Percentiles rank a stretch among this genome's conserved stretches.
Conservation (phyloP, 2,888 invertebrate species). For the Pammene fasciana region DNA sequence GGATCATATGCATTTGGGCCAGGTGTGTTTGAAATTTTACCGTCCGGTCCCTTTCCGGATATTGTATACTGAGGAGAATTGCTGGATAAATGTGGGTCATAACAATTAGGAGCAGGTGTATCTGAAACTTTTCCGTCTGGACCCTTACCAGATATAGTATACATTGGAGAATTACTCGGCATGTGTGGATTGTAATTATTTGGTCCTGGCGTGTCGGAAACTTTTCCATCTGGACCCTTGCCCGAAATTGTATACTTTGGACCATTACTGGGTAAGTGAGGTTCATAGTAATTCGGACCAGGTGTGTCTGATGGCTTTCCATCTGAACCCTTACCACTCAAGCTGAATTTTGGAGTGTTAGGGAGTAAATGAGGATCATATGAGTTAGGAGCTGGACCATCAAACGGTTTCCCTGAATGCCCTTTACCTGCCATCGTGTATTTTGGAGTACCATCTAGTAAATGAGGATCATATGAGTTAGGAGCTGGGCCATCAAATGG, state of each 20-base stretch:
- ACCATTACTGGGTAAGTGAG: slow-evolving; percentile 76
- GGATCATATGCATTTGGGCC: slow-evolving; percentile 84
- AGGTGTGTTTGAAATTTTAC: slow-evolving; percentile 78
- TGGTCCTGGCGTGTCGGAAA: slow-evolving; percentile 81
- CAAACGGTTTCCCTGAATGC: slow-evolving; percentile 71
- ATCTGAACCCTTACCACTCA: slow-evolving; percentile 84
- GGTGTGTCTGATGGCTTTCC: slow-evolving; percentile 82
- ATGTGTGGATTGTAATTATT: slow-evolving; percentile 82
- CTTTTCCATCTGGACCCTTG: slow-evolving; percentile 79
- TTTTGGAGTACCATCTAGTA: slow-evolving; percentile 78
- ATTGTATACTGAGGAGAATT: slow-evolving; percentile 80
- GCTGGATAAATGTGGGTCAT: slow-evolving; percentile 80
- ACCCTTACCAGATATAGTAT: slow-evolving; percentile 61
- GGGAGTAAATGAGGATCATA: slow-evolving; percentile 84
- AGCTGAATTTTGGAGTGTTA: slow-evolving; percentile 84
- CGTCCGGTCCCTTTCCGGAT: slow-evolving; percentile 57
- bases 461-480: slow-evolving; percentile 82
- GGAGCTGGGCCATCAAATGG: slow-evolving; percentile 83
- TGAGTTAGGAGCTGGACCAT: slow-evolving; percentile 82
- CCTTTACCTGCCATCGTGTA: slow-evolving; percentile 82
- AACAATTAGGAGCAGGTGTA: slow-evolving; percentile 81
- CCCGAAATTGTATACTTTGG: slow-evolving; percentile 86
- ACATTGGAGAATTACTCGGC: slow-evolving; percentile 80
- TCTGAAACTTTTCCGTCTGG: slow-evolving; percentile 73
- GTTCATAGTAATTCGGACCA: slow-evolving; percentile 78